These are phyloP conservation scores for Zapus hudsonius DNA, from an alignment of 2,113 vertebrate genomes.

Conservation along the genomic window DNA sequence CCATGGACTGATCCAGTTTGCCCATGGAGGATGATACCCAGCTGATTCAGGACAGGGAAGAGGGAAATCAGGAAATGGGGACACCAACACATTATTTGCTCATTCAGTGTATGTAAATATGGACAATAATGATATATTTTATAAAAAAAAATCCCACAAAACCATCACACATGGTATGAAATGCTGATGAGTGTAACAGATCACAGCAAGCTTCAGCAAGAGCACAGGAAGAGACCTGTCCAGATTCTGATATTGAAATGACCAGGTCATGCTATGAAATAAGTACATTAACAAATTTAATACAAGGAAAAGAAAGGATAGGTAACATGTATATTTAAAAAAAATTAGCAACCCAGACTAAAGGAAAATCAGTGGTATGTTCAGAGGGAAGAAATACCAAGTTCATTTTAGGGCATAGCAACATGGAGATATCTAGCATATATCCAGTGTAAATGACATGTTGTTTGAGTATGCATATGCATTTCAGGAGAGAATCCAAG, in stretches of 20 bases:
- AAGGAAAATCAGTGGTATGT: neutral
- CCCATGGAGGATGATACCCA: no score
- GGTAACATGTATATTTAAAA: neutral
- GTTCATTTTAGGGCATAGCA: neutral
- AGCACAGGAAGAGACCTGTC: neutral
- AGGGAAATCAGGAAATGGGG: no score
- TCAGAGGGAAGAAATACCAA: no score
- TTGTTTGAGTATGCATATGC: no score
- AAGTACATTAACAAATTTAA: neutral
- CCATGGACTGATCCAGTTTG: no score
- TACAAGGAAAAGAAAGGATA: neutral
- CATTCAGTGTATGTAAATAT: no score
- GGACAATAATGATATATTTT: no score
- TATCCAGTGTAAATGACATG: no score
- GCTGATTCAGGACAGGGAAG: no score
- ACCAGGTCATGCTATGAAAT: neutral
- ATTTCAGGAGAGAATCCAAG: neutral
- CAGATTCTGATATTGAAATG: neutral
- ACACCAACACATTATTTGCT: no score
- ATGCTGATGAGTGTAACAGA: neutral
- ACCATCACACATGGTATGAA: no score
- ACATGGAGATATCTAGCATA: neutral
- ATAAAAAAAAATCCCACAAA: no score
- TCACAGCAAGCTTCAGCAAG: neutral
- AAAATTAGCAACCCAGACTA: neutral